These are phyloP conservation scores for Nephrotoma appendiculata DNA, from an alignment of 2,888 invertebrate species.

Conservation along the genomic window DNA sequence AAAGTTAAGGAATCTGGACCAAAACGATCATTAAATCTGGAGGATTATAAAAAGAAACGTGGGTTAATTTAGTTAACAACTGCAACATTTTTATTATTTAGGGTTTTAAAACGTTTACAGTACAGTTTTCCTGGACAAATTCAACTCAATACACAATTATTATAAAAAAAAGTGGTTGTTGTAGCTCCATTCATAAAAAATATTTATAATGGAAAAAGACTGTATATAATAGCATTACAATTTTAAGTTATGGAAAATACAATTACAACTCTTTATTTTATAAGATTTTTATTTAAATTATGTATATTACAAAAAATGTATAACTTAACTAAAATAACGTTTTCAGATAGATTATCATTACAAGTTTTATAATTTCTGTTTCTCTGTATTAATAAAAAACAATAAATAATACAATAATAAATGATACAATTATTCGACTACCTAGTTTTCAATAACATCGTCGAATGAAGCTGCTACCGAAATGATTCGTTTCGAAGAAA, in stretches of 20 bases:
- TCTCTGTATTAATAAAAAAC: background rate
- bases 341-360: background rate
- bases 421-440: no score
- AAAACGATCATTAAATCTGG: conserved; percentile 70
- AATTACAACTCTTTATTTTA: background rate
- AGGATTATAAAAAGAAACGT: conserved; percentile 86
- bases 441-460: no score
- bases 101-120: background rate
- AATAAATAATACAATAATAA: background rate
- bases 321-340: background rate
- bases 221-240: background rate
- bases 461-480: no score
- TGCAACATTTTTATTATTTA: background rate
- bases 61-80: conserved; percentile 54
- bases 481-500: no score
- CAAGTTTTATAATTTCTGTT: background rate
- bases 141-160: background rate
- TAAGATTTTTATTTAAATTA: background rate
- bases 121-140: background rate
- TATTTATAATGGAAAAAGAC: background rate
- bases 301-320: background rate
- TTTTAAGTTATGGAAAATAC: background rate
- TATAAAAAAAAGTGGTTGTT: background rate
- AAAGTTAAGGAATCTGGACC: conserved; percentile 68
- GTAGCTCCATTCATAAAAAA: background rate